Evolutionary conservation across 2,888 invertebrate species (phyloP).

Genomic region (Tinea semifulvella): DNA sequence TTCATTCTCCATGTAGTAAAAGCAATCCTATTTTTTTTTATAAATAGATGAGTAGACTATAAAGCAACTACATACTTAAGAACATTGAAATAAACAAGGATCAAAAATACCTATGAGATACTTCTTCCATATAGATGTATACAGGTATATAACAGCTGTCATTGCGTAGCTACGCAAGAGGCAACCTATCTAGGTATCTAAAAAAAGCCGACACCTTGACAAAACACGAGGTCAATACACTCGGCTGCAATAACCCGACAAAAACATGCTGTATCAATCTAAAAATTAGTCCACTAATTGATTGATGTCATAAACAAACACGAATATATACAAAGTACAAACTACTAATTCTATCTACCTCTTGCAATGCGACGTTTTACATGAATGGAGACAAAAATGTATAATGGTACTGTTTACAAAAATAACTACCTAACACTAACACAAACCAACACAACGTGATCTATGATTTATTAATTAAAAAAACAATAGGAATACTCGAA

Average conservation of each 20-base stretch:
- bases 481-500: not conserved
- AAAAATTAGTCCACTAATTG: constrained; percentile 9
- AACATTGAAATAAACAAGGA: too few relatives aligned
- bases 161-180: not conserved
- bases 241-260: constrained; percentile 32
- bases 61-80: too few relatives aligned
- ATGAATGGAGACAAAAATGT: not conserved
- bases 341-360: constrained; percentile 21
- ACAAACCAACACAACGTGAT: not conserved
- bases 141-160: constrained; percentile 1
- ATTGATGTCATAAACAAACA: constrained; percentile 15
- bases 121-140: too few relatives aligned
- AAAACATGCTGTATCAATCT: constrained; percentile 21
- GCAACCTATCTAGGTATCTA: constrained; percentile 23
- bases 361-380: not conserved
- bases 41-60: too few relatives aligned
- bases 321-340: constrained; percentile 19
- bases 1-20: too few relatives aligned
- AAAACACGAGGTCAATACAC: constrained; percentile 68
- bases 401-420: constrained; percentile 3
- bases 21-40: not conserved
- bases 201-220: constrained; percentile 67
- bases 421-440: not conserved
- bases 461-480: not conserved
- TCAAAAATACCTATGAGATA: too few relatives aligned